Conservation (phyloP, 2,888 invertebrate species). For the Chelonus formosanus region DNA sequence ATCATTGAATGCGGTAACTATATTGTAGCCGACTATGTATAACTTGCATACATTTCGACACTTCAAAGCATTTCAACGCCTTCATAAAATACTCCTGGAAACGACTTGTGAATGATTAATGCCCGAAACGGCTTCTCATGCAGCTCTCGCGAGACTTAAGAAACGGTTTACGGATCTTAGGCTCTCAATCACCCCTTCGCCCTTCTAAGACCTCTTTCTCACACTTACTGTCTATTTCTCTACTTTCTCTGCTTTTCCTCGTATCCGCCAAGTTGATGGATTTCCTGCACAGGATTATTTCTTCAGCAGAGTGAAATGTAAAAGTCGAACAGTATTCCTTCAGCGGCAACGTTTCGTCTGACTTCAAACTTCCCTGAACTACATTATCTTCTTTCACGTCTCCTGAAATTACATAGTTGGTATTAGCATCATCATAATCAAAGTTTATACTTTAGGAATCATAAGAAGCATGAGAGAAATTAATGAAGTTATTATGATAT, state of each 20-base stretch:
- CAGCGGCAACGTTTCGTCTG: background rate
- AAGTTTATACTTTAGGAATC: no score
- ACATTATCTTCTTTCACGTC: no score
- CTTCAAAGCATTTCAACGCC: slow-evolving; percentile 20
- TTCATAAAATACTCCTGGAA: slow-evolving; percentile 34
- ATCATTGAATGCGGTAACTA: no score
- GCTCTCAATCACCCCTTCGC: slow-evolving; percentile 7
- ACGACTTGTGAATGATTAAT: slow-evolving; percentile 47
- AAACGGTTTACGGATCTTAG: slow-evolving; percentile 20
- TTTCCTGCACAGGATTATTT: slow-evolving; percentile 15
- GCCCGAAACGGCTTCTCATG: slow-evolving; percentile 27
- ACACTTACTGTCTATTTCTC: background rate
- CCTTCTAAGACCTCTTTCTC: background rate
- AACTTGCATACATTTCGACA: slow-evolving; percentile 8
- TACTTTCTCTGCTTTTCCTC: background rate
- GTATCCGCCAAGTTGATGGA: slow-evolving; percentile 6
- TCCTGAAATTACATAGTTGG: no score
- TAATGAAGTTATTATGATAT: background rate
- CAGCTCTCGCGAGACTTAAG: slow-evolving; percentile 20
- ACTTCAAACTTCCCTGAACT: background rate
- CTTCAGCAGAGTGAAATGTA: slow-evolving; percentile 13
- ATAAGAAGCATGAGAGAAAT: background rate
- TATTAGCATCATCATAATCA: no score
- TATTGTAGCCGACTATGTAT: background rate
- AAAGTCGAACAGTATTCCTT: background rate